These are phyloP conservation scores for Siniperca scherzeri DNA, from an alignment of 2,797 vertebrate genomes.

Conservation along the genomic window DNA sequence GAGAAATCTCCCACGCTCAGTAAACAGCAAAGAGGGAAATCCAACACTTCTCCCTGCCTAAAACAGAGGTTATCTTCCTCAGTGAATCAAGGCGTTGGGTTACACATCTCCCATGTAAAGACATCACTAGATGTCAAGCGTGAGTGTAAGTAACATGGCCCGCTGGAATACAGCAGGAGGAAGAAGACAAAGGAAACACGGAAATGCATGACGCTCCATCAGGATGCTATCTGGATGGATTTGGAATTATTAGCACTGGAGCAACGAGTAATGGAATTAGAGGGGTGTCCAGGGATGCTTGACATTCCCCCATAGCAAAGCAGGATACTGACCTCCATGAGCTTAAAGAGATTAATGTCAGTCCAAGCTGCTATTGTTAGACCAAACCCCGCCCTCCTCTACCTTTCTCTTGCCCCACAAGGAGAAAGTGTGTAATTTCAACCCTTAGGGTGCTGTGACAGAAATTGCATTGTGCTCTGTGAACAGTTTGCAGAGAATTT, in stretches of 20 bases:
- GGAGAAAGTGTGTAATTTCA: constrained; percentile 75
- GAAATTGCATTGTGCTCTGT: constrained; percentile 60
- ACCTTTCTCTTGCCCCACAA: constrained; percentile 51
- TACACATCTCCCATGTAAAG: constrained; percentile 84
- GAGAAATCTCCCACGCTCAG: constrained; percentile 78
- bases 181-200: constrained; percentile 61
- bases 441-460: constrained; percentile 63
- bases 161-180: constrained; percentile 65
- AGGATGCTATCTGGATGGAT: constrained; percentile 60
- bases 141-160: constrained; percentile 84
- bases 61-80: constrained; percentile 83
- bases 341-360: constrained; percentile 83
- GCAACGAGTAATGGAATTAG: constrained; percentile 73
- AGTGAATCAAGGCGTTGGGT: constrained; percentile 78
- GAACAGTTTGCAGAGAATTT: constrained; percentile 58
- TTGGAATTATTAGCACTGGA: constrained; percentile 70
- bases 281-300: constrained; percentile 74
- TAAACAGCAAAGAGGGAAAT: constrained; percentile 82
- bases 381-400: constrained; percentile 45
- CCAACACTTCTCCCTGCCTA: constrained; percentile 76
- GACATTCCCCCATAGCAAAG: constrained; percentile 74
- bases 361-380: constrained; percentile 77
- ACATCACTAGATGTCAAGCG: constrained; percentile 81
- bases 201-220: constrained; percentile 31
- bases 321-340: constrained; percentile 76